These are phyloP conservation scores for Amia ocellicauda DNA, from an alignment of 2,113 vertebrate species.

Conservation along the genomic window DNA sequence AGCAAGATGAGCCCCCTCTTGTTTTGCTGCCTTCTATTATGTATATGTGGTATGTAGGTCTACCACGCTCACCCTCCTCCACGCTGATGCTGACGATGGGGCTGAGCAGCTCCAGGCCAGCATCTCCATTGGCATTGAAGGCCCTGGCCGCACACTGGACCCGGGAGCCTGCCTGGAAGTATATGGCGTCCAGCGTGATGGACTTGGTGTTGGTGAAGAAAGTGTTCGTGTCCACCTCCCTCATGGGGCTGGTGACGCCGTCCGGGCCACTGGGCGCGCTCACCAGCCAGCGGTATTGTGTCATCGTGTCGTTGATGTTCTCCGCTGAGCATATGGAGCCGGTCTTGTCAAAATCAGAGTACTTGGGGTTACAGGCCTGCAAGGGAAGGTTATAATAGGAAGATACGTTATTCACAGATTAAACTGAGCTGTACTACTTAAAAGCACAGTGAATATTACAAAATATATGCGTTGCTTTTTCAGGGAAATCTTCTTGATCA, in stretches of 20 bases:
- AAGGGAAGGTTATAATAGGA: too few species aligned
- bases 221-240: slow-evolving; percentile 74
- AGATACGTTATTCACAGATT: too few species aligned
- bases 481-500: too few species aligned
- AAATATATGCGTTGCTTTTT: too few species aligned
- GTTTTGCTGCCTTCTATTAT: background rate
- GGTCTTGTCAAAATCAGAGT: slow-evolving; percentile 76
- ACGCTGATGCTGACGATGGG: slow-evolving; percentile 61
- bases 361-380: slow-evolving; percentile 78
- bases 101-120: slow-evolving; percentile 75
- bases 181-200: slow-evolving; percentile 75
- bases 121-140: slow-evolving; percentile 68
- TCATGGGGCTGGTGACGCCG: slow-evolving; percentile 77
- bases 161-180: slow-evolving; percentile 76
- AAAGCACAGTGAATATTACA: too few species aligned
- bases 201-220: slow-evolving; percentile 80
- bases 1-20: too few species aligned
- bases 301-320: slow-evolving; percentile 75
- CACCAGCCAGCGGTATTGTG: slow-evolving; percentile 74
- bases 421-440: too few species aligned
- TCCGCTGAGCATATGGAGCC: slow-evolving; percentile 73
- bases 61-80: slow-evolving; percentile 63
- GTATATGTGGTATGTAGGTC: background rate
- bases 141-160: slow-evolving; percentile 71
- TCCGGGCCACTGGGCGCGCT: slow-evolving; percentile 70